phyloP scores from a whole-genome alignment of 2,113 vertebrate species.

The Cyprinus carpio region DNA sequence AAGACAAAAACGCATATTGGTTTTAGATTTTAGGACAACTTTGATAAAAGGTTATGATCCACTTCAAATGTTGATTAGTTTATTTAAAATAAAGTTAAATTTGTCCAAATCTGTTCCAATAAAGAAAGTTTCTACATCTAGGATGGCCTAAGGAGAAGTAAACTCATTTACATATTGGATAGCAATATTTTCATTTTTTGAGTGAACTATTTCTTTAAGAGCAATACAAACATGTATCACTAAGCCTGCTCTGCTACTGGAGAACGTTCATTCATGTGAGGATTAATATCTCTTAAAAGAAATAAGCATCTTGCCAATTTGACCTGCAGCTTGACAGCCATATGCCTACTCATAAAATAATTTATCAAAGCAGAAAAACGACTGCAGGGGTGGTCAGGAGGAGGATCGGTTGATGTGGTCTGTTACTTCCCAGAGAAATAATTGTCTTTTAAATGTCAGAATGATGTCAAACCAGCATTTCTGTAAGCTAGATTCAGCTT shows the following conservation, averaged over 20 bases:
- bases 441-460: neutral
- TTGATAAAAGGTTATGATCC: too few relatives aligned
- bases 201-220: neutral
- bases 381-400: neutral
- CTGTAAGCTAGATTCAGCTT: neutral
- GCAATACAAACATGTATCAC: neutral
- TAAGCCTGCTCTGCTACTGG: neutral
- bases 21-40: too few relatives aligned
- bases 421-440: neutral
- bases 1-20: too few relatives aligned
- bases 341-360: neutral
- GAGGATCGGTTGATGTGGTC: neutral
- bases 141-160: too few relatives aligned
- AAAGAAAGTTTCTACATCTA: too few relatives aligned
- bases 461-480: neutral
- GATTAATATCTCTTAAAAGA: too few relatives aligned
- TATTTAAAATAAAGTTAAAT: too few relatives aligned
- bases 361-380: neutral
- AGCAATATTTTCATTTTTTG: too few relatives aligned
- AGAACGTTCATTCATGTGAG: too few relatives aligned
- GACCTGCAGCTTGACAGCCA: neutral
- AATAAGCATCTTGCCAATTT: neutral
- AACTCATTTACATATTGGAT: too few relatives aligned
- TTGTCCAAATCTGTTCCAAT: too few relatives aligned
- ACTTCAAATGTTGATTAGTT: too few relatives aligned